Conservation (phyloP, 2,797 vertebrate species). For the Acipenser oxyrinchus region DNA sequence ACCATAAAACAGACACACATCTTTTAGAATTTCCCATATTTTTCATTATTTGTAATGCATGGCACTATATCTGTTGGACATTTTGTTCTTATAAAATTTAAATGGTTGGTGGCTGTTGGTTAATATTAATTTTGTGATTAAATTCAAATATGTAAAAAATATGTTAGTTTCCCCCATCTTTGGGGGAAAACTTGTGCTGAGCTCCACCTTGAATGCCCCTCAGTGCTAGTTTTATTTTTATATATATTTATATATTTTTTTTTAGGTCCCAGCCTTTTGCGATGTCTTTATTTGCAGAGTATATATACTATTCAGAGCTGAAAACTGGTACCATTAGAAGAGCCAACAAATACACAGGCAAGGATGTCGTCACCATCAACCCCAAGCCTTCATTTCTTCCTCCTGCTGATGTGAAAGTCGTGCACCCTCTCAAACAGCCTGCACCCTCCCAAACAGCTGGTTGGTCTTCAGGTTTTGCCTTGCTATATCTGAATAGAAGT, state of each 20-base stretch:
- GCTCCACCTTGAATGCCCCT: no score
- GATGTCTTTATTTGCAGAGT: constrained; percentile 68
- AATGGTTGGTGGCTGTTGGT: no score
- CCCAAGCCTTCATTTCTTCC: constrained; percentile 46
- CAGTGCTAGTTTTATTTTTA: neutral
- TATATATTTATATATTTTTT: constrained; percentile 22
- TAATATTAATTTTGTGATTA: no score
- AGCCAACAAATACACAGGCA: constrained; percentile 71
- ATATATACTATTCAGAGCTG: constrained; percentile 69
- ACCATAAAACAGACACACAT: no score
- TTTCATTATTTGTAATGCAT: no score
- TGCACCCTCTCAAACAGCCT: constrained; percentile 68
- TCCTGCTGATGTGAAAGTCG: constrained; percentile 61
- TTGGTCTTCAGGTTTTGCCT: constrained; percentile 21
- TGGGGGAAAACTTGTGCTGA: no score
- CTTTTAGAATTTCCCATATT: no score
- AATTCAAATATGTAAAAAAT: no score
- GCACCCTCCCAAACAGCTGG: constrained; percentile 31
- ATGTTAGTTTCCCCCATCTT: no score
- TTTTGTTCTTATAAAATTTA: no score
- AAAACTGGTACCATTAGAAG: constrained; percentile 59
- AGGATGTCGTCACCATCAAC: constrained; percentile 53
- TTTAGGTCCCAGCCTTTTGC: constrained; percentile 56
- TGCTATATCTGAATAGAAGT: no score
- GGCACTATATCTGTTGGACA: no score